These are phyloP conservation scores for Tamias sibiricus DNA, from an alignment of 2,113 vertebrate species.

Conservation along the genomic window DNA sequence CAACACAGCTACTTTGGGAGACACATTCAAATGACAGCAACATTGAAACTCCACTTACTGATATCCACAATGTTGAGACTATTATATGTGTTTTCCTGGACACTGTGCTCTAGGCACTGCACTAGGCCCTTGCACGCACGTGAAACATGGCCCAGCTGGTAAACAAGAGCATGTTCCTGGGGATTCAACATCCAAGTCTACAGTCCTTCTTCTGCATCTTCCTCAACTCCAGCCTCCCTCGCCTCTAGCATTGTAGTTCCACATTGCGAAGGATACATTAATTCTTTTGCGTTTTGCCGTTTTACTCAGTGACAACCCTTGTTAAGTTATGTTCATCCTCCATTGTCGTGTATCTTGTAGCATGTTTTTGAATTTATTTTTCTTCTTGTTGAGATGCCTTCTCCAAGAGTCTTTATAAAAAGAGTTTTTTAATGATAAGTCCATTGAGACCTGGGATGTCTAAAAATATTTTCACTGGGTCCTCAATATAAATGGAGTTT, in stretches of 20 bases:
- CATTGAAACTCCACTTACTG: neutral
- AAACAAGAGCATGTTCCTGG: neutral
- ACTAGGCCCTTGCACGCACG: neutral
- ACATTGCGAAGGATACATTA: neutral
- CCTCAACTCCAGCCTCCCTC: neutral
- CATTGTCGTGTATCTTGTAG: neutral
- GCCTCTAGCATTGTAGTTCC: neutral
- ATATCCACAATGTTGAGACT: neutral
- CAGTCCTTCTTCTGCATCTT: neutral
- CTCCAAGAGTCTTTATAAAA: neutral
- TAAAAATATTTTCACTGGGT: neutral
- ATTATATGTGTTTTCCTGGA: neutral
- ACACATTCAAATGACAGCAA: neutral
- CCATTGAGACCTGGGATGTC: neutral
- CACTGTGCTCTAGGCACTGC: too few relatives aligned
- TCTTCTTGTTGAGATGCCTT: neutral
- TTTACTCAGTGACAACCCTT: neutral
- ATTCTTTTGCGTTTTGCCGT: neutral
- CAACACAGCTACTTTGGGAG: neutral
- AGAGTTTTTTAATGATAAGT: neutral
- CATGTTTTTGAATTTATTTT: neutral
- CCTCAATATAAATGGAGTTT: neutral
- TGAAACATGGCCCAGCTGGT: neutral
- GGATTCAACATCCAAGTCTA: neutral
- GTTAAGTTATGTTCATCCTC: neutral